Conservation (phyloP, 2,113 vertebrate genomes). For the Platichthys stellatus region DNA sequence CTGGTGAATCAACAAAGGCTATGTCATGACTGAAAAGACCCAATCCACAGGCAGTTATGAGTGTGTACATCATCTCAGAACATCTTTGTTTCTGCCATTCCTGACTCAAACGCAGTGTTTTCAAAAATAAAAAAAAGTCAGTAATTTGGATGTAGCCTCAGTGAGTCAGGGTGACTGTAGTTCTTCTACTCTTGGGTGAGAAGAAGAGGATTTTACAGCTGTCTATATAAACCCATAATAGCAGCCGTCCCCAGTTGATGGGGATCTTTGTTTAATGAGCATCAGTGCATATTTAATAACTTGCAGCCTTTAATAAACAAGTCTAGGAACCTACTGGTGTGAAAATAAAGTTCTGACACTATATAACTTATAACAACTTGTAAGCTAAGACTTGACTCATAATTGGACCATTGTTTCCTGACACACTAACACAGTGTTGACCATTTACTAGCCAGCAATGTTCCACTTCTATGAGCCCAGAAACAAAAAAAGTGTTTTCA, state of each 20-base stretch:
- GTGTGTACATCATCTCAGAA: not conserved
- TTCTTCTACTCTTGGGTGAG: conserved; percentile 16
- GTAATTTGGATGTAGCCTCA: no score
- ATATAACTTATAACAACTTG: conserved; percentile 33
- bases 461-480: conserved; percentile 52
- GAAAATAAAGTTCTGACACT: conserved; percentile 50
- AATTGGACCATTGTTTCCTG: conserved; percentile 66
- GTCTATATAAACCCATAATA: conserved; percentile 39
- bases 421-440: conserved; percentile 40
- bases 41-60: no score
- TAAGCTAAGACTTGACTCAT: conserved; percentile 47
- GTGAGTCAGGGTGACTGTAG: not conserved
- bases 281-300: conserved; percentile 44
- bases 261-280: conserved; percentile 47
- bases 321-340: conserved; percentile 8
- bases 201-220: conserved; percentile 36
- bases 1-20: not conserved
- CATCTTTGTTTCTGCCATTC: no score
- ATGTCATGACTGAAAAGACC: no score
- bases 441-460: conserved; percentile 42
- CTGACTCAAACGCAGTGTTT: no score
- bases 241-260: conserved; percentile 30
- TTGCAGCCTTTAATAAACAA: conserved; percentile 43
- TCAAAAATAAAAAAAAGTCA: no score
- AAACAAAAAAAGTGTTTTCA: conserved; percentile 37